Base-by-base conservation (phyloP, 1,140 invertebrate genomes). In the Monochamus saltuarius region DNA sequence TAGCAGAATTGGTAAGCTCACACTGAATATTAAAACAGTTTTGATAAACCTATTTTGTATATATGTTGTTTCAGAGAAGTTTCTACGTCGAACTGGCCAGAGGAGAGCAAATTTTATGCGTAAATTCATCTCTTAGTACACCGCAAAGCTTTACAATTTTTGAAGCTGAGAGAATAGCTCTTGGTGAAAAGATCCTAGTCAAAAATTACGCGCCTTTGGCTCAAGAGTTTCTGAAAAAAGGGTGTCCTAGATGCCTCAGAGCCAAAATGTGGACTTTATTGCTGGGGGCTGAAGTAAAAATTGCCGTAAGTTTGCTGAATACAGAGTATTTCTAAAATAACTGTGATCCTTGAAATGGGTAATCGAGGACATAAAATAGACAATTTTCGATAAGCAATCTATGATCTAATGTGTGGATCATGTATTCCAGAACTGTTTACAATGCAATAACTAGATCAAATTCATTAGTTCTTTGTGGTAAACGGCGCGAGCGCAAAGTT, bases 181-280 rank as follows among this genome's bases (percentile, higher is more conserved):
- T 89, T 0, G 88, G 88, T 0, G 85, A 88, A 69, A 83, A 84
- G 74, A 85, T 90, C 14, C 73, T 88, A 1, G 75, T 72, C 2
- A 80, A 84, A 39, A 87, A 87, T 68, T 86, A 89, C 68, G 87
- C 89, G 0, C 88, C 88, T 0, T 81, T 90, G 7, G 85, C 86
- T 52, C 89, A 91, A 76, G 92, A 95, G 78, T 95, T 87, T 79
- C 78, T 92, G 1, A 95, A 95, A 79, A 87, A 85, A 64, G 92
- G 93, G 1, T 90, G 89, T 67, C 92, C 92, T 0, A 83, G 87
- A 61, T 87, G 87, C 59, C 77, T 94, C 1, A 77, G 94, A 43
- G 88, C 87, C 1, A 84, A 81, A 65, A 77, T 95, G 1, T 96
- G 93, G 93, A 82, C 86, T 1, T 85, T 92, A 59, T 87, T 95